Evolutionary conservation across 2,888 invertebrate genomes (phyloP).

Genomic region (Stenodema calcarata): DNA sequence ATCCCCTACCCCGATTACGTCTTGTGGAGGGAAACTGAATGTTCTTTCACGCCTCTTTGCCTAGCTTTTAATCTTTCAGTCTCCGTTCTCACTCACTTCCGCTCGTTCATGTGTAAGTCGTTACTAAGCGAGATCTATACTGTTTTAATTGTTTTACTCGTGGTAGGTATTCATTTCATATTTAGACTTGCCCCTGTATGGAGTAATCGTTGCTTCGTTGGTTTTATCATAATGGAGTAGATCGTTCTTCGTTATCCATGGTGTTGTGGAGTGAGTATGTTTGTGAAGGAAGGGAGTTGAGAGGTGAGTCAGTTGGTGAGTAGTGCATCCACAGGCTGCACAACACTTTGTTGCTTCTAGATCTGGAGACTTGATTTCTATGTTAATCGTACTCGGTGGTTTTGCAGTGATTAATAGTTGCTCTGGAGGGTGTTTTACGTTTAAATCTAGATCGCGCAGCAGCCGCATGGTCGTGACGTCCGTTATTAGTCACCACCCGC

Average conservation of each 20-base stretch:
- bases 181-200: too few relatives aligned
- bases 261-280: background rate
- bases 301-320: background rate
- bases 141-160: background rate
- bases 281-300: background rate
- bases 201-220: too few relatives aligned
- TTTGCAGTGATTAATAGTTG: background rate
- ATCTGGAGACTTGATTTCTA: background rate
- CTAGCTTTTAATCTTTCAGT: constrained; percentile 41
- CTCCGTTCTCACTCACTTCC: constrained; percentile 42
- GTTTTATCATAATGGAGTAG: too few relatives aligned
- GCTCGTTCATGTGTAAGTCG: constrained; percentile 20
- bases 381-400: background rate
- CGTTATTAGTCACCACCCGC: constrained; percentile 13
- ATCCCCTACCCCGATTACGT: constrained; percentile 47
- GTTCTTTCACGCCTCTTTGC: constrained; percentile 42
- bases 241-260: background rate
- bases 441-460: background rate
- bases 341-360: background rate
- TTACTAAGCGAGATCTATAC: background rate
- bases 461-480: background rate
- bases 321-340: background rate
- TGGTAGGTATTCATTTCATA: too few relatives aligned
- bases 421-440: background rate
- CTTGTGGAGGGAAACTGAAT: constrained; percentile 46